A percentile compares a stretch with the other conserved stretches of the same genome.
Conservation (phyloP, 2,113 vertebrate species). For the Chaenocephalus aceratus region DNA sequence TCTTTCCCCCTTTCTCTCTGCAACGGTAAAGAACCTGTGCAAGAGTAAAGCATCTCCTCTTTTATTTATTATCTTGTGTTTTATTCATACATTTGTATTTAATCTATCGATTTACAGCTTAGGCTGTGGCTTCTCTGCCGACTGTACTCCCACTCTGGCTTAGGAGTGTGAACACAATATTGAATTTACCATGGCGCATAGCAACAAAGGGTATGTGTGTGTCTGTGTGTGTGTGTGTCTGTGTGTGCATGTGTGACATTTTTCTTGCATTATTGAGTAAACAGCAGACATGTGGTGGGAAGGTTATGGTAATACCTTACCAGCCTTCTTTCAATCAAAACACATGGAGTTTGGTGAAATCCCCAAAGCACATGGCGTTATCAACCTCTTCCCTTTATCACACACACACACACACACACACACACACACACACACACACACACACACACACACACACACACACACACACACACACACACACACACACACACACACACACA, state of each 20-base stretch:
- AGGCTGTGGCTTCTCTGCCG: slow-evolving; percentile 58
- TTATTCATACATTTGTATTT: slow-evolving; percentile 81
- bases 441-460: slow-evolving; percentile 32
- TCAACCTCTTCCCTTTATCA: slow-evolving; percentile 58
- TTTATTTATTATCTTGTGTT: slow-evolving; percentile 79
- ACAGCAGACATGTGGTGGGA: slow-evolving; percentile 60
- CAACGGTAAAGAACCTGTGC: slow-evolving; percentile 19
- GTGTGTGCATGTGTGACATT: slow-evolving; percentile 45
- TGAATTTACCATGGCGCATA: slow-evolving; percentile 63
- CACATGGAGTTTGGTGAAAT: slow-evolving; percentile 68
- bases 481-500: slow-evolving; percentile 18
- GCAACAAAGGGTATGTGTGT: slow-evolving; percentile 47
- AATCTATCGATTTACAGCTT: slow-evolving; percentile 78
- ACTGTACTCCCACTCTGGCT: slow-evolving; percentile 65
- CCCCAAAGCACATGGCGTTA: slow-evolving; percentile 59
- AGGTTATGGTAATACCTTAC: slow-evolving; percentile 64
- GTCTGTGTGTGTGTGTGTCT: neutral
- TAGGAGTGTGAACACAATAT: slow-evolving; percentile 71
- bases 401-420: slow-evolving; percentile 19
- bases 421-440: slow-evolving; percentile 26
- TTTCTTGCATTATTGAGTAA: slow-evolving; percentile 70
- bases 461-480: slow-evolving; percentile 38
- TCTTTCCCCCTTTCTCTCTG: neutral
- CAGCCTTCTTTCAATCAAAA: slow-evolving; percentile 64
- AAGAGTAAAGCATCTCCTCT: slow-evolving; percentile 68